Percentiles rank a stretch among this genome's conserved stretches.
phyloP scores from a whole-genome alignment of 2,113 vertebrate species.

The Hippocampus abdominalis region DNA sequence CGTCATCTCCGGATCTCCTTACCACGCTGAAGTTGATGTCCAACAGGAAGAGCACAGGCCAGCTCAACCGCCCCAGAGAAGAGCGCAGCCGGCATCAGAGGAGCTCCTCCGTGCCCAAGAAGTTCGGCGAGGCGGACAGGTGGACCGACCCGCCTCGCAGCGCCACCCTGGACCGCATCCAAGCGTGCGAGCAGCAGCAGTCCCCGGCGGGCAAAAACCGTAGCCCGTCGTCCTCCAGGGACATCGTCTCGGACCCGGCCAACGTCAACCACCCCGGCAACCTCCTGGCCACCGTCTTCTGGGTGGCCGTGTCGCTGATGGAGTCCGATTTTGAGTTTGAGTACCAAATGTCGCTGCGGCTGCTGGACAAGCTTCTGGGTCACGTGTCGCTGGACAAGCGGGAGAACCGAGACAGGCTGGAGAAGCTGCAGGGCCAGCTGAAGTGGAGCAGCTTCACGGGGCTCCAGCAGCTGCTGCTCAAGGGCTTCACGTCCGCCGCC shows the following conservation, averaged over 20 bases:
- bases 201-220: conserved; percentile 74
- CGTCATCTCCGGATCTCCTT: conserved; percentile 86
- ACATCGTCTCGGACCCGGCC: conserved; percentile 77
- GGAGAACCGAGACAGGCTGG: conserved; percentile 90
- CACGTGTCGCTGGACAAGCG: conserved; percentile 87
- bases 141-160: conserved; percentile 88
- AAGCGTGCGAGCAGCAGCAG: conserved; percentile 82
- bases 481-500: conserved; percentile 91
- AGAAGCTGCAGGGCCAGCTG: conserved; percentile 92
- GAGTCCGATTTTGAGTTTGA: conserved; percentile 99
- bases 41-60: conserved; percentile 88
- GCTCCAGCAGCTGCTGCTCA: conserved; percentile 91
- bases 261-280: conserved; percentile 89
- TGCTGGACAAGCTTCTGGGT: conserved; percentile 86
- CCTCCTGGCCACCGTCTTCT: conserved; percentile 92
- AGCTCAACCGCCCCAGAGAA: conserved; percentile 78
- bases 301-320: conserved; percentile 94
- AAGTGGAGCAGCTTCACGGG: conserved; percentile 92
- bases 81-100: conserved; percentile 86
- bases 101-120: conserved; percentile 94
- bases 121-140: conserved; percentile 84
- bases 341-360: conserved; percentile 89
- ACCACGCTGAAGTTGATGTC: conserved; percentile 80
- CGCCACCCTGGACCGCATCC: conserved; percentile 88
- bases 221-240: conserved; percentile 75